A percentile compares a stretch with the other conserved stretches of the same genome.
These are phyloP conservation scores for Antennarius maculatus DNA, from an alignment of 2,797 vertebrate genomes.

Conservation along the genomic window DNA sequence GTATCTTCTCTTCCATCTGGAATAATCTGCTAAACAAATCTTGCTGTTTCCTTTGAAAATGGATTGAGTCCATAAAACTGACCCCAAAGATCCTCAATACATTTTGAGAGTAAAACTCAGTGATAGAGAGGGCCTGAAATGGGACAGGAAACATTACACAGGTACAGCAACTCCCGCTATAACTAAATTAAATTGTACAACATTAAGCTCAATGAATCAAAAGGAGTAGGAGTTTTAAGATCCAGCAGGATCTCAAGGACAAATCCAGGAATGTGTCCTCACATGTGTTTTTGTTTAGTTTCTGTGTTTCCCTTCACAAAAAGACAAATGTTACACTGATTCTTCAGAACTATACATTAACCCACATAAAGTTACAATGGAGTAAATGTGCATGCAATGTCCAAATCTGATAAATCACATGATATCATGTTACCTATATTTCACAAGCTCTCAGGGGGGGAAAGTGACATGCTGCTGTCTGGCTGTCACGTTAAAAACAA, in stretches of 20 bases:
- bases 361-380: constrained; percentile 11
- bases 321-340: constrained; percentile 20
- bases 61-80: constrained; percentile 23
- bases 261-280: constrained; percentile 37
- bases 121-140: background rate
- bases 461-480: constrained; percentile 53
- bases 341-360: constrained; percentile 19
- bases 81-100: constrained; percentile 8
- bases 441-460: constrained; percentile 31
- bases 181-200: constrained; percentile 6
- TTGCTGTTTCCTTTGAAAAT: constrained; percentile 28
- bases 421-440: constrained; percentile 16
- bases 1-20: constrained; percentile 17
- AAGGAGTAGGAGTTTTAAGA: constrained; percentile 23
- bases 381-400: constrained; percentile 18
- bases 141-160: constrained; percentile 27
- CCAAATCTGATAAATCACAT: constrained; percentile 34
- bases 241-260: constrained; percentile 19
- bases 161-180: constrained; percentile 1
- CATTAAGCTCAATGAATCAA: constrained; percentile 24
- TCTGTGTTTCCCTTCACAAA: constrained; percentile 27
- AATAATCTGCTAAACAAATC: constrained; percentile 62
- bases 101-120: constrained; percentile 12
- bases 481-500: constrained; percentile 42
- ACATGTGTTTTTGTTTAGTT: constrained; percentile 60